These are phyloP conservation scores for Chalcis sispes DNA, from an alignment of 2,888 invertebrate species.

Conservation along the genomic window DNA sequence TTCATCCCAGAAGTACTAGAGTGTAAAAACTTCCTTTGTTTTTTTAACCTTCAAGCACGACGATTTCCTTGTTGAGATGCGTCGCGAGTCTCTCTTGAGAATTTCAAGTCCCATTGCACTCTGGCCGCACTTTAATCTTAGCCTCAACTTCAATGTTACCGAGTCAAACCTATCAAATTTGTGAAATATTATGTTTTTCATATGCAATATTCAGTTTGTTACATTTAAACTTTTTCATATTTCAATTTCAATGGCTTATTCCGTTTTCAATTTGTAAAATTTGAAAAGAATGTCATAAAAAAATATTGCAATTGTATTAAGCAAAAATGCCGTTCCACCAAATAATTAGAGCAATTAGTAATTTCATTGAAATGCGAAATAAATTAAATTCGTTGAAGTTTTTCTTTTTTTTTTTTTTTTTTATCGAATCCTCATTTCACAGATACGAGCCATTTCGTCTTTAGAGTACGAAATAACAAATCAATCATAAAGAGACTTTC, in stretches of 20 bases:
- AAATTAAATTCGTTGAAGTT: background rate
- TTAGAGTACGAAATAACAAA: no score
- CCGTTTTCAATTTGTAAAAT: no score
- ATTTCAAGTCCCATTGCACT: conserved; percentile 53
- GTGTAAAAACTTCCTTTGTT: conserved; percentile 49
- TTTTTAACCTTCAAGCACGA: conserved; percentile 40
- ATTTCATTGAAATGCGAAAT: no score
- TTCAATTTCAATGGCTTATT: background rate
- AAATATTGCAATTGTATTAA: no score
- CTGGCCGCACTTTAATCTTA: conserved; percentile 51
- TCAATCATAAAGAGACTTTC: no score
- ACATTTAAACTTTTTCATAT: conserved; percentile 1
- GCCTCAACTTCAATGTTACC: conserved; percentile 7
- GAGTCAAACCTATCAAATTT: conserved; percentile 23
- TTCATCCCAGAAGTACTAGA: conserved; percentile 46
- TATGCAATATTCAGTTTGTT: conserved; percentile 32
- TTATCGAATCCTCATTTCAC: no score
- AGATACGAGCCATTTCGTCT: no score
- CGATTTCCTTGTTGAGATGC: conserved; percentile 51
- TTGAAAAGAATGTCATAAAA: no score
- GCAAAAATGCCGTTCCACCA: no score
- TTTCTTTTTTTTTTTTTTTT: background rate
- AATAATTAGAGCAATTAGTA: no score
- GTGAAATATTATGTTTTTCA: conserved; percentile 35
- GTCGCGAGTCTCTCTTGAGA: conserved; percentile 47